Evolutionary conservation across 2,888 invertebrate genomes (phyloP).

Genomic region (Chloromyia formosa): DNA sequence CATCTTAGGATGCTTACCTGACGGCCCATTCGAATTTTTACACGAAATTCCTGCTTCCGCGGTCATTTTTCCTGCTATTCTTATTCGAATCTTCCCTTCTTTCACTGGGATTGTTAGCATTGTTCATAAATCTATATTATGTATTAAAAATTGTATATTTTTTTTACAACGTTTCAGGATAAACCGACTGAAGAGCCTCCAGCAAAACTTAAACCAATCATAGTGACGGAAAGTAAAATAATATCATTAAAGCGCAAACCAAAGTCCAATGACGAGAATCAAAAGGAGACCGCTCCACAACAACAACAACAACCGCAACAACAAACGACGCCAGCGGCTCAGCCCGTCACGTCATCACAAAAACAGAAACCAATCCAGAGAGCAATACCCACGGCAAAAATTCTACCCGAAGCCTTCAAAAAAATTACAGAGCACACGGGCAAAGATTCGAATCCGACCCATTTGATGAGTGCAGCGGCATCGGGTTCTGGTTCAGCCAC

Average conservation of each 20-base stretch:
- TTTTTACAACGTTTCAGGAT: no score
- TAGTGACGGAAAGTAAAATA: constrained; percentile 61
- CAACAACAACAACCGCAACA: background rate
- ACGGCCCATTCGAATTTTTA: no score
- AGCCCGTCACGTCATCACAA: constrained; percentile 18
- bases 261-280: constrained; percentile 10
- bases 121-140: no score
- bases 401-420: constrained; percentile 62
- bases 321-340: constrained; percentile 28
- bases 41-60: no score
- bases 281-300: constrained; percentile 4
- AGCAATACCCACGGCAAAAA: constrained; percentile 61
- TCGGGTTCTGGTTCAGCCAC: constrained; percentile 48
- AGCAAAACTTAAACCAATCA: constrained; percentile 57
- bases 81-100: no score
- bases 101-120: no score
- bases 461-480: constrained; percentile 30
- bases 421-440: constrained; percentile 58
- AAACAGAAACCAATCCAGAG: constrained; percentile 53
- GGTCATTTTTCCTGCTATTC: no score
- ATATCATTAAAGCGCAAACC: constrained; percentile 60
- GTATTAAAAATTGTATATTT: no score
- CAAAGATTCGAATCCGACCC: constrained; percentile 42
- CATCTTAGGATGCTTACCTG: no score
- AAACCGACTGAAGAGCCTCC: constrained; percentile 51